Evolutionary conservation across 2,888 invertebrate genomes (phyloP).

Genomic region (Sminthurides aquaticus): DNA sequence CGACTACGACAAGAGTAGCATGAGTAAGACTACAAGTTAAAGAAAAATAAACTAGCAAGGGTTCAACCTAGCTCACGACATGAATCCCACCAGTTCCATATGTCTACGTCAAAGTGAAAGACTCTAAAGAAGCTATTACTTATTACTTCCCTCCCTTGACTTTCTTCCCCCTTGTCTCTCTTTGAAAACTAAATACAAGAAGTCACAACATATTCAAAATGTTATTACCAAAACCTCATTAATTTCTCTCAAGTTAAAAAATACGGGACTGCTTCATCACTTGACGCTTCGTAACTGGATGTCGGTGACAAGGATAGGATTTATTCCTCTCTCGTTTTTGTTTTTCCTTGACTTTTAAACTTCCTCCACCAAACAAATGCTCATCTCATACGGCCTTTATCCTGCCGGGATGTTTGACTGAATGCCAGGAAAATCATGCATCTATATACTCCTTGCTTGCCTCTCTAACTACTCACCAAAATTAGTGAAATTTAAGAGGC

Average conservation of each 20-base stretch:
- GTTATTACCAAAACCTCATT: background rate
- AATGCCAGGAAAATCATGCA: too few relatives aligned
- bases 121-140: background rate
- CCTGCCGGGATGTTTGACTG: too few relatives aligned
- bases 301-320: background rate
- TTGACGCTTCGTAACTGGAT: background rate
- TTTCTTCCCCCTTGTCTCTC: too few relatives aligned
- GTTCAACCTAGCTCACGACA: background rate
- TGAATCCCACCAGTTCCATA: background rate
- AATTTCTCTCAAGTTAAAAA: background rate
- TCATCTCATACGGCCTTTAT: too few relatives aligned
- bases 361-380: too few relatives aligned
- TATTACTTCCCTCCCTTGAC: background rate
- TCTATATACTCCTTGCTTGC: too few relatives aligned
- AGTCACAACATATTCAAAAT: background rate
- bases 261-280: background rate
- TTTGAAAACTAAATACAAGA: background rate
- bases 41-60: background rate
- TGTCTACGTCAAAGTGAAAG: background rate
- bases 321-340: background rate
- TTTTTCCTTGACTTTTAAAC: too few relatives aligned
- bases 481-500: too few relatives aligned
- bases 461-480: too few relatives aligned
- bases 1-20: too few relatives aligned
- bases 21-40: too few relatives aligned